Evolutionary conservation across 30 jellyfish, hydroid and myxozoan genomes (phyloP).

Genomic region (Hydra vulgaris): DNA sequence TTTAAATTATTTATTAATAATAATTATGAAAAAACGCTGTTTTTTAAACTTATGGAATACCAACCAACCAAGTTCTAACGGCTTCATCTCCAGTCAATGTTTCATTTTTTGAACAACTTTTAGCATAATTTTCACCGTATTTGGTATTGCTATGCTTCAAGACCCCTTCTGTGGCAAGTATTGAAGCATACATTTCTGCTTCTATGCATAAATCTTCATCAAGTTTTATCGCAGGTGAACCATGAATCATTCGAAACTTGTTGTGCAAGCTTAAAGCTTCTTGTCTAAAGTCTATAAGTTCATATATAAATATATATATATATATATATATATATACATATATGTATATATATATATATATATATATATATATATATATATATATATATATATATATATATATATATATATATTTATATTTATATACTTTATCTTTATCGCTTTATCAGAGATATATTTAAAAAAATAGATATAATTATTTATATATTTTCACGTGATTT

Average conservation of each 20-base stretch:
- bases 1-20: not conserved
- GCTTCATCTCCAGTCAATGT: conserved; percentile 95
- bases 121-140: conserved; percentile 79
- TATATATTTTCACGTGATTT: no score
- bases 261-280: conserved; percentile 81
- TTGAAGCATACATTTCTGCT: conserved; percentile 76
- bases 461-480: no score
- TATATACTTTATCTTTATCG: no score
- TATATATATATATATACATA: not conserved
- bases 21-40: not conserved
- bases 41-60: not conserved
- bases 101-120: conserved; percentile 61
- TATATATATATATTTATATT: no score
- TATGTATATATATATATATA: no score
- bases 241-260: conserved; percentile 66
- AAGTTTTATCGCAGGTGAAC: conserved; percentile 63
- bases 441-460: no score
- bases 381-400: no score
- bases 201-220: conserved; percentile 62
- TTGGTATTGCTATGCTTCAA: conserved; percentile 32
- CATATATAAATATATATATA: not conserved
- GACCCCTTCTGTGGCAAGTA: conserved; percentile 57
- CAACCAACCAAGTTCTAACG: conserved; percentile 70
- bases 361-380: no score
- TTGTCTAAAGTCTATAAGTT: conserved; percentile 34